Conservation (phyloP, 2,888 invertebrate species). For the Odontomyia ornata region DNA sequence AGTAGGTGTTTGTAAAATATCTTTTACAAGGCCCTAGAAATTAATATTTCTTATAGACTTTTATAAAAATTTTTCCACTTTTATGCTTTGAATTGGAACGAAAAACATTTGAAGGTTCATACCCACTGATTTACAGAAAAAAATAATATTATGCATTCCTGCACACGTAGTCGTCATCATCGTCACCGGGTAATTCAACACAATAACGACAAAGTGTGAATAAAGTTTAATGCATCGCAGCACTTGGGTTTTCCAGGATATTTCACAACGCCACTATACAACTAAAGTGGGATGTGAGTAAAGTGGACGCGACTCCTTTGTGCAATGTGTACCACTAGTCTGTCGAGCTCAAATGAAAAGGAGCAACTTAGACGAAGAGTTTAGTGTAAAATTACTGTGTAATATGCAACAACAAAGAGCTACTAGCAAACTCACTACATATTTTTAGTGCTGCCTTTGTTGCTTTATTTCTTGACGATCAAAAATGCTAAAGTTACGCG, state of each 20-base stretch:
- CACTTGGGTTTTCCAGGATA: constrained; percentile 35
- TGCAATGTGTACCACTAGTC: too few relatives aligned
- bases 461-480: constrained; percentile 43
- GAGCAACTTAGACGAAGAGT: not conserved
- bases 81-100: too few relatives aligned
- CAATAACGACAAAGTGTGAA: constrained; percentile 48
- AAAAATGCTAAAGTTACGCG: constrained; percentile 45
- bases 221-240: constrained; percentile 48
- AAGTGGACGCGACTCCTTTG: constrained; percentile 1
- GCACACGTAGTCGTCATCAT: constrained; percentile 35
- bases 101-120: too few relatives aligned
- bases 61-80: too few relatives aligned
- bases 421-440: too few relatives aligned
- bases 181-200: constrained; percentile 35
- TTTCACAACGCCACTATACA: not conserved
- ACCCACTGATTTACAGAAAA: too few relatives aligned
- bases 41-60: too few relatives aligned
- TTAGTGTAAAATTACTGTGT: constrained; percentile 38
- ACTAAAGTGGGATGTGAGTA: constrained; percentile 35
- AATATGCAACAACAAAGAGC: constrained; percentile 8
- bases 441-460: not conserved
- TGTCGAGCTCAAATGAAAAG: not conserved
- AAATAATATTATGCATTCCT: too few relatives aligned
- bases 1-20: too few relatives aligned
- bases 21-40: too few relatives aligned